Evolutionary conservation across 2,113 vertebrate species (phyloP), one percentile per base, ranked within the genome.

Genomic region (Notarius lentiginosus): DNA sequence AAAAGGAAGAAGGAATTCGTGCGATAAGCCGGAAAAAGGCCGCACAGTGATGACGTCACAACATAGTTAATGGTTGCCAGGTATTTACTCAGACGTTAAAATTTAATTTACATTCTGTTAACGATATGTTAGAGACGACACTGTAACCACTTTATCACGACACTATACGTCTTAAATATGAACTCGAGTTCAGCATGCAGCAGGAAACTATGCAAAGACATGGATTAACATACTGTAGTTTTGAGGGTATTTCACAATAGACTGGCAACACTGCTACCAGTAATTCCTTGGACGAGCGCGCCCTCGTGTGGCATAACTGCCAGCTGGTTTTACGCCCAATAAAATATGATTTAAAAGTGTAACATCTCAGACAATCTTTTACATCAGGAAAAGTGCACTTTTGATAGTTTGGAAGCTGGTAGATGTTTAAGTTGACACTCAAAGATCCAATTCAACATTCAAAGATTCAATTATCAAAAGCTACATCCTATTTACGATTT

Each of bases 251-350:
- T 55, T 55, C 1, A 55, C 6, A 51, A 12, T 7, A 55, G 24
- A 53, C 24, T 8, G 17, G 3, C 41, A 10, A 55, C 47, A 1
- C 7, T 7, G 4, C n/a, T 41, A 17, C 56, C 47, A 20, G 30
- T 61, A 14, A 81, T 63, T 2, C 3, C 22, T 51, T 80, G 55
- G 41, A 51, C 58, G n/a, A 20, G 58, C 18, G 82, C 27, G 75
- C 82, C 88, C 82, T 73, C 88, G 79, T 51, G 56, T 66, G 85
- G 85, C 58, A 7, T 20, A 47, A 79, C 8, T 41, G 9, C 47
- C 5, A 51, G 18, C 41, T 22, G 3, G 49, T 51, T 75, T 47
- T 20, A 47, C 41, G 9, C 1, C 72, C 8, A 49, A 7, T 15
- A 68, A 12, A 30, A 47, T 47, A 41, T 22, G 7, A 41, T 70